Evolutionary conservation across 2,888 invertebrate species (phyloP), one percentile per base, ranked within the genome.

Genomic region (Spodoptera picta): DNA sequence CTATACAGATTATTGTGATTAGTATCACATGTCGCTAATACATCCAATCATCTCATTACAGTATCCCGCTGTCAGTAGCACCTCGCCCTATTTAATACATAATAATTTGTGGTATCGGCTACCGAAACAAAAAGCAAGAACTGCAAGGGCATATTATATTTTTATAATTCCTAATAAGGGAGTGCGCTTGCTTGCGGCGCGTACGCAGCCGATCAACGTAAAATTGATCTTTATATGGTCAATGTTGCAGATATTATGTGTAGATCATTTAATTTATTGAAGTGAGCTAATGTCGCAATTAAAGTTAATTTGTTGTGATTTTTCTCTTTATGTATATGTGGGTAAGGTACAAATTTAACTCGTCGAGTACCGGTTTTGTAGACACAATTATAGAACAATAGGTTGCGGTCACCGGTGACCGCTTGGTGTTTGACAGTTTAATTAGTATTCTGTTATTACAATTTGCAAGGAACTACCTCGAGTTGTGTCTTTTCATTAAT

Each of bases 121-220:
- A 87, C 89, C 82, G 89, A 81, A 83, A 86, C 71, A 83, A 82
- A 80, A 80, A 75, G 62, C 74, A 79, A 69, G 64, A 60, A 65
- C 23, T 61, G 61, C 70, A 75, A 73, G 79, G 81, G 79, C 85
- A 65, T 89, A 88, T 89, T 87, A 89, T 90, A 90, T 90, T 90
- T 88, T 90, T 90, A 90, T 90, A 90, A 90, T 90, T 88, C 89
- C 81, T 90, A 91, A 92, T 91, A 85, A 90, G 77, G 70, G 88
- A 86, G 83, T 80, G 51, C 60, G 76, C 69, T 69, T 64, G 80
- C 86, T 82, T 57, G 79, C 77, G 81, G 79, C 78, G 62, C 49
- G 55, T 55, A 43, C 49, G 31, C 60, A 56, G 55, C 54, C 36
- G 53, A 58, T 66, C 70, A 53, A 60, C 51, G 50, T 48, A 55